Percentiles rank a stretch among this genome's conserved stretches.
These are phyloP conservation scores for Lagorchestes hirsutus DNA, from an alignment of 2,797 vertebrate species.

Conservation along the genomic window DNA sequence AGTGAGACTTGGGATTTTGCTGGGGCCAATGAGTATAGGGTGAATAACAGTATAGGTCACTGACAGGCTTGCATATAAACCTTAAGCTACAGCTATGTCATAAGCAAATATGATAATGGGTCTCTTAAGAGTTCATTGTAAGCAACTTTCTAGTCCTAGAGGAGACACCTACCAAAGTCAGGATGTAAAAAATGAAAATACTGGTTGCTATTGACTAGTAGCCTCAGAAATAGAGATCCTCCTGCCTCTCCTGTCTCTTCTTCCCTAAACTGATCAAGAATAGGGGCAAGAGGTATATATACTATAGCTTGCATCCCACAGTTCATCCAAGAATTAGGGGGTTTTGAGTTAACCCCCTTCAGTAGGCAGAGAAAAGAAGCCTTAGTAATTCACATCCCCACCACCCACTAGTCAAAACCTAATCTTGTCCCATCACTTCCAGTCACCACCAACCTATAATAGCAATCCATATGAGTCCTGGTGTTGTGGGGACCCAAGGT, in stretches of 20 bases:
- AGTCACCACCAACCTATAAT: neutral
- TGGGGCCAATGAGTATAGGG: neutral
- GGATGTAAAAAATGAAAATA: neutral
- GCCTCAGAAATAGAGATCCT: too few species aligned
- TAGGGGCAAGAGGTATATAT: neutral
- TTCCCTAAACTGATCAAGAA: neutral
- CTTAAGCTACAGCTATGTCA: neutral
- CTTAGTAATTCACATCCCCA: neutral
- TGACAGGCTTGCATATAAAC: neutral
- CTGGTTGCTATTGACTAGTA: too few species aligned
- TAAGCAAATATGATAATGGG: neutral
- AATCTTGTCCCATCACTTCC: neutral
- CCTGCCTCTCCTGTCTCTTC: neutral
- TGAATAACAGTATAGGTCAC: neutral
- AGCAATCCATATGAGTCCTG: neutral
- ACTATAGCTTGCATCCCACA: neutral
- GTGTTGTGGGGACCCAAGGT: neutral
- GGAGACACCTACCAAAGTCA: neutral
- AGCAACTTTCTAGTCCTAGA: neutral
- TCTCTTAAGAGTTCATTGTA: neutral
- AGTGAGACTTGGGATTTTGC: neutral
- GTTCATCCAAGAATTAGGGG: neutral
- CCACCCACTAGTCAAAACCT: neutral
- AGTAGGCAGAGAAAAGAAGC: neutral
- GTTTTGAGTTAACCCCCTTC: neutral